These are phyloP conservation scores for Oplegnathus fasciatus DNA, from an alignment of 2,113 vertebrate genomes.

Conservation along the genomic window DNA sequence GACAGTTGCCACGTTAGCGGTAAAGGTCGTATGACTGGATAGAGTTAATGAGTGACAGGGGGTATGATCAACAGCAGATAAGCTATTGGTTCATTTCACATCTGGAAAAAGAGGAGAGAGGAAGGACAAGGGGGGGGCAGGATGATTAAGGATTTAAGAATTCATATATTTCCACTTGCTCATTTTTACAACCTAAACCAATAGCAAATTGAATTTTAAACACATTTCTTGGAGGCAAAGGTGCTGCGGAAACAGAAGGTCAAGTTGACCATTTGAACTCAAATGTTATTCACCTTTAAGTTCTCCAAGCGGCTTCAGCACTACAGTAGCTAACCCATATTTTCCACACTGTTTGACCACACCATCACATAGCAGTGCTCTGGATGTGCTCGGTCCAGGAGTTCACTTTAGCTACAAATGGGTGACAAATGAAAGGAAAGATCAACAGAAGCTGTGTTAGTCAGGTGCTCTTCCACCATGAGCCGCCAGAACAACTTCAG, in stretches of 20 bases:
- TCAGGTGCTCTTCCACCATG: not conserved
- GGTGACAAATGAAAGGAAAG: not conserved
- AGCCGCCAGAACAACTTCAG: not conserved
- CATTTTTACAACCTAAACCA: not conserved
- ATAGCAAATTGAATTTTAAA: not conserved
- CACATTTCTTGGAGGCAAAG: not conserved
- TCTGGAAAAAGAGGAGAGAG: not conserved
- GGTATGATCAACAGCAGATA: not conserved
- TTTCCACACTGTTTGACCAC: not conserved
- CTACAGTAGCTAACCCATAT: too few relatives aligned
- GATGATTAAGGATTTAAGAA: not conserved
- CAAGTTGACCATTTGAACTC: not conserved
- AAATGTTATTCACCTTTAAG: not conserved
- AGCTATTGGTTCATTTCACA: conserved; percentile 19
- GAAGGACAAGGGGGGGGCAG: not conserved
- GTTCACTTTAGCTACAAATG: not conserved
- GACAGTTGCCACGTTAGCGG: not conserved
- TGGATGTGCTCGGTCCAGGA: not conserved
- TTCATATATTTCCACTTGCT: not conserved
- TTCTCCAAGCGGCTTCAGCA: not conserved
- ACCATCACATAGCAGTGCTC: not conserved
- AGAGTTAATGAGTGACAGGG: conserved; percentile 66
- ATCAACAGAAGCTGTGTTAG: not conserved
- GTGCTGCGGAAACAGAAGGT: not conserved
- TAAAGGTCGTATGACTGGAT: conserved; percentile 24